Conservation (phyloP, 2,888 invertebrate genomes). For the Netelia inedita region DNA sequence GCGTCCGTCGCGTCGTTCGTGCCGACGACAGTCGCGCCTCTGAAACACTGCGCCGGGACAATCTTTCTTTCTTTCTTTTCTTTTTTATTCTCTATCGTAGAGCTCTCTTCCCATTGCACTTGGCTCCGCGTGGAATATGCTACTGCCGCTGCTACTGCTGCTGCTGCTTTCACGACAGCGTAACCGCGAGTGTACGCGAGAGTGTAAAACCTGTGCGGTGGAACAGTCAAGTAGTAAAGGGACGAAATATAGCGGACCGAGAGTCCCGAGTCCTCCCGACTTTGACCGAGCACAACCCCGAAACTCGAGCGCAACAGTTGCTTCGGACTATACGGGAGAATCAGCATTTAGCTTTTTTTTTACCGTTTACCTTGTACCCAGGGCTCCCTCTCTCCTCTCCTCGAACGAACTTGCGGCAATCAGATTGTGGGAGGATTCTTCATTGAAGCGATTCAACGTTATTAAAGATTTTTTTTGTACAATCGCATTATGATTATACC, state of each 20-base stretch:
- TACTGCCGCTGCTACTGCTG: conserved; percentile 63
- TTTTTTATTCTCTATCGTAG: not conserved
- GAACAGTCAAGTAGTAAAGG: conserved; percentile 48
- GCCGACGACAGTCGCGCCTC: conserved; percentile 46
- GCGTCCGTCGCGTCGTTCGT: conserved; percentile 31
- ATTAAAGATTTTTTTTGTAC: no score
- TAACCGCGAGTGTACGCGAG: conserved; percentile 59
- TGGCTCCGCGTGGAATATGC: conserved; percentile 10
- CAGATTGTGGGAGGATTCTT: not conserved
- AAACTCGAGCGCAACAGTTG: conserved; percentile 69
- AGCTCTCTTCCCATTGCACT: not conserved
- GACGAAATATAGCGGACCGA: conserved; percentile 64
- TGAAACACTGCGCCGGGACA: conserved; percentile 63
- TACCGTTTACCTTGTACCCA: not conserved
- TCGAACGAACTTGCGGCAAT: not conserved
- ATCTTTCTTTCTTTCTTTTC: conserved; percentile 50
- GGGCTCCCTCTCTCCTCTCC: not conserved
- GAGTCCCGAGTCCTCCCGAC: conserved; percentile 58
- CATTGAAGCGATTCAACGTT: not conserved
- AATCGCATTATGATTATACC: no score
- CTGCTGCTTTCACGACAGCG: conserved; percentile 66
- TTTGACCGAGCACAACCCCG: conserved; percentile 52
- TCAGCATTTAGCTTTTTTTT: conserved; percentile 17
- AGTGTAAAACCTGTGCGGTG: conserved; percentile 46
- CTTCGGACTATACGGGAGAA: conserved; percentile 42